These are phyloP conservation scores for Siniperca chuatsi DNA, from an alignment of 2,113 vertebrate genomes.

Conservation along the genomic window DNA sequence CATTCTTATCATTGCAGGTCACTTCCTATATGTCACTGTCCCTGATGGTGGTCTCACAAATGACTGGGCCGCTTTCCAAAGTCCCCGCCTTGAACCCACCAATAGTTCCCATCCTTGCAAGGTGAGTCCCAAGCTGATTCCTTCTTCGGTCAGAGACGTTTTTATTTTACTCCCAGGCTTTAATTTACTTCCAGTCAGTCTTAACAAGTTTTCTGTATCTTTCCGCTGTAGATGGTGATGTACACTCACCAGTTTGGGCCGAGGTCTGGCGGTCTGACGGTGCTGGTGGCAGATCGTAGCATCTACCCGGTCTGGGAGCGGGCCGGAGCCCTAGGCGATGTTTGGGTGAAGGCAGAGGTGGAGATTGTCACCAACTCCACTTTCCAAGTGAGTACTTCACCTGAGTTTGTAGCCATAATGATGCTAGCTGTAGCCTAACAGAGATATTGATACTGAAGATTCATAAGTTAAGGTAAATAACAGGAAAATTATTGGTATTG, in stretches of 20 bases:
- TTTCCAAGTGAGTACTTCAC: slow-evolving; percentile 84
- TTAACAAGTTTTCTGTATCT: not conserved
- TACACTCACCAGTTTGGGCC: slow-evolving; percentile 91
- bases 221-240: slow-evolving; percentile 86
- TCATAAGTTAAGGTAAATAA: not conserved
- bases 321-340: slow-evolving; percentile 85
- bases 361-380: slow-evolving; percentile 69
- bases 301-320: slow-evolving; percentile 78
- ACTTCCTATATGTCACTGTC: slow-evolving; percentile 85
- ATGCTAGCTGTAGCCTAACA: not conserved
- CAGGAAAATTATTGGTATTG: not conserved
- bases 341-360: slow-evolving; percentile 92
- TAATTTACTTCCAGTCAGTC: not conserved
- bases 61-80: slow-evolving; percentile 85
- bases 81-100: slow-evolving; percentile 76
- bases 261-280: slow-evolving; percentile 78
- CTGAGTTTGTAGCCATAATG: not conserved
- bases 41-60: slow-evolving; percentile 54
- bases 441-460: slow-evolving; percentile 3
- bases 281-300: slow-evolving; percentile 64
- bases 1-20: slow-evolving; percentile 62
- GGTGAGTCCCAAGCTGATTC: slow-evolving; percentile 52
- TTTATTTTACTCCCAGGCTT: not conserved
- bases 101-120: slow-evolving; percentile 80
- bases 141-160: not conserved